A percentile compares a stretch with the other conserved stretches of the same genome.
These are phyloP conservation scores for Crotalus horridus DNA, from an alignment of 2,113 vertebrate species.

Conservation along the genomic window DNA sequence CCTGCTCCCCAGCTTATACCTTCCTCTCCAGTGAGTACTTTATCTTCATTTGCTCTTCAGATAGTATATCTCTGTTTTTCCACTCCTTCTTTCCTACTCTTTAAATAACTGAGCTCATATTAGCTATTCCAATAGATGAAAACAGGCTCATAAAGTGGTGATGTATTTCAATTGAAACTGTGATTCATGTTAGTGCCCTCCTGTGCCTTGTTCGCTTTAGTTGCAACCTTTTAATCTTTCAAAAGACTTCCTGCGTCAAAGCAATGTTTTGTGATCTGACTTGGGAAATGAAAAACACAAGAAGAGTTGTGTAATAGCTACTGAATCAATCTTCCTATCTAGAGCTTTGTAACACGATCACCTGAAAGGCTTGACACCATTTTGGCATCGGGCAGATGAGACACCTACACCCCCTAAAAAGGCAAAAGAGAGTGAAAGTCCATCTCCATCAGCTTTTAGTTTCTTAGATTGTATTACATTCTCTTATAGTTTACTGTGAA, in stretches of 20 bases:
- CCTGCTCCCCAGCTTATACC: neutral
- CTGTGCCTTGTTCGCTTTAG: neutral
- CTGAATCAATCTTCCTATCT: neutral
- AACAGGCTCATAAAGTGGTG: neutral
- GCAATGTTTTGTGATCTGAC: neutral
- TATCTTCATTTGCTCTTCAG: neutral
- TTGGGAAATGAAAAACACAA: neutral
- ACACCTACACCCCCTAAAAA: neutral
- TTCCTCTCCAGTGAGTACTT: slow-evolving; percentile 7
- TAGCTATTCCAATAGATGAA: neutral
- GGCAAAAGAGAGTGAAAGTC: neutral
- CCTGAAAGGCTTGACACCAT: neutral
- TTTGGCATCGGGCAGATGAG: neutral
- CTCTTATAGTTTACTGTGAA: neutral
- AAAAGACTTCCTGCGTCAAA: neutral
- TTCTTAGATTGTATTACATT: neutral
- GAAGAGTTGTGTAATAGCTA: neutral
- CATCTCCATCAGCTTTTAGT: neutral
- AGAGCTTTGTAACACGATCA: neutral
- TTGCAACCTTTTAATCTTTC: neutral
- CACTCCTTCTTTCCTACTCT: neutral
- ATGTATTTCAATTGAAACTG: neutral
- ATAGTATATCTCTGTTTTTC: neutral
- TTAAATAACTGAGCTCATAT: neutral
- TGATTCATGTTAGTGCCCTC: neutral